Percentiles rank a stretch among this genome's conserved stretches.
Conservation (phyloP, 1,140 invertebrate species). For the Dolichoris vasculosae region DNA sequence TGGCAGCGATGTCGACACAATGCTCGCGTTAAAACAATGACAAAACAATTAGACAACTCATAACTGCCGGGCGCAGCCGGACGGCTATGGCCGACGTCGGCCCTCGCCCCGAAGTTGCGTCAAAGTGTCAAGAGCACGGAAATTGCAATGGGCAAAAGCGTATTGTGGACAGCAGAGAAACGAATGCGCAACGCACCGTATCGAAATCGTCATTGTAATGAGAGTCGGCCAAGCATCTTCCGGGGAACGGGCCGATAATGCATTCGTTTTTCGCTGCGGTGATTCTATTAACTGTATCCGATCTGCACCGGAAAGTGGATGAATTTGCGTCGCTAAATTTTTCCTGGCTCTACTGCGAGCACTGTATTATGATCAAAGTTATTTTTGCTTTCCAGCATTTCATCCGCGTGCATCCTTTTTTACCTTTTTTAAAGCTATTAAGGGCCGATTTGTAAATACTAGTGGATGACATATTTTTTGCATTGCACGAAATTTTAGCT, state of each 20-base stretch:
- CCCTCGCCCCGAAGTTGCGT: slow-evolving; percentile 62
- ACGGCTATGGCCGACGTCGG: slow-evolving; percentile 47
- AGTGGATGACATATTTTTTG: neutral
- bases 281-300: neutral
- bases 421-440: neutral
- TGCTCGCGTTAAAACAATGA: slow-evolving; percentile 62
- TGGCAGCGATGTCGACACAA: neutral
- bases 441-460: neutral
- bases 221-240: neutral
- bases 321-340: neutral
- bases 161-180: slow-evolving; percentile 49
- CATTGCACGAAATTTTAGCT: neutral
- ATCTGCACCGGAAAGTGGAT: neutral
- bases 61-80: slow-evolving; percentile 68
- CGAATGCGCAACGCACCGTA: slow-evolving; percentile 62
- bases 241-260: neutral
- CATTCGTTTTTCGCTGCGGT: neutral
- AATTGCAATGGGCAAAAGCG: slow-evolving; percentile 62
- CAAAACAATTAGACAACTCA: slow-evolving; percentile 73
- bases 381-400: slow-evolving; percentile 58
- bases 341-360: neutral
- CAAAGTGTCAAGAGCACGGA: slow-evolving; percentile 72
- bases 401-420: neutral
- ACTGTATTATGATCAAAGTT: neutral
- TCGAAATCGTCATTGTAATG: slow-evolving; percentile 57